phyloP scores from a whole-genome alignment of 2,888 invertebrate genomes.

The Silvanus unidentatus region DNA sequence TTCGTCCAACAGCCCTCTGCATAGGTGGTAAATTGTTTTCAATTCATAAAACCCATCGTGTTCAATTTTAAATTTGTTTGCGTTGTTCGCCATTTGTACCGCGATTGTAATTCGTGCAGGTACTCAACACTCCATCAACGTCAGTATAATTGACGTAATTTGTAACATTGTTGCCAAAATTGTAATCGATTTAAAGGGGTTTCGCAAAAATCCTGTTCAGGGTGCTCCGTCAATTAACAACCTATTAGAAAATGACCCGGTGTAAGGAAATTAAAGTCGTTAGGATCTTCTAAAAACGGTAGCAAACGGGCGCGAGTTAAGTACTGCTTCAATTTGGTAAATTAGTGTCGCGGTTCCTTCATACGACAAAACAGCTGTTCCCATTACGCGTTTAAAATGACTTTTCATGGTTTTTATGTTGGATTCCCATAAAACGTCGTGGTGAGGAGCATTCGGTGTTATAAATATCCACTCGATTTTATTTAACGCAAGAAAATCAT shows the following conservation, averaged over 20 bases:
- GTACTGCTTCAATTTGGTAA: constrained; percentile 28
- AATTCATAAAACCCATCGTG: too few species aligned
- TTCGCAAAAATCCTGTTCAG: constrained; percentile 14
- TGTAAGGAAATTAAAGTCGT: constrained; percentile 21
- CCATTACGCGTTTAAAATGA: constrained; percentile 25
- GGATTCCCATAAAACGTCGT: constrained; percentile 33
- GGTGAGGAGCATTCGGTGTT: constrained; percentile 17
- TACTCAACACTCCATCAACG: too few species aligned
- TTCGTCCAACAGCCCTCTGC: too few species aligned
- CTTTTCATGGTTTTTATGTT: constrained; percentile 20
- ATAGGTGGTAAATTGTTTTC: too few species aligned
- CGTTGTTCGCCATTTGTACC: too few species aligned
- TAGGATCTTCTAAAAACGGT: constrained; percentile 23
- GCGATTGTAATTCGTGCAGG: too few species aligned
- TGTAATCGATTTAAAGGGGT: constrained; percentile 15
- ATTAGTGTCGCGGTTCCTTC: constrained; percentile 30
- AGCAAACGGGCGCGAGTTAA: constrained; percentile 32
- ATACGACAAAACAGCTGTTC: constrained; percentile 21
- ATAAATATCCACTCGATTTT: constrained; percentile 28
- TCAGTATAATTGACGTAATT: too few species aligned
- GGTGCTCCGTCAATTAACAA: constrained; percentile 12
- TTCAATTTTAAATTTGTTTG: too few species aligned
- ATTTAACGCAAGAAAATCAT: background rate
- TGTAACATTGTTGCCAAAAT: too few species aligned
- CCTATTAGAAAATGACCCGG: constrained; percentile 27